phyloP scores from a whole-genome alignment of 2,797 vertebrate species.

The Diplodus sargus region DNA sequence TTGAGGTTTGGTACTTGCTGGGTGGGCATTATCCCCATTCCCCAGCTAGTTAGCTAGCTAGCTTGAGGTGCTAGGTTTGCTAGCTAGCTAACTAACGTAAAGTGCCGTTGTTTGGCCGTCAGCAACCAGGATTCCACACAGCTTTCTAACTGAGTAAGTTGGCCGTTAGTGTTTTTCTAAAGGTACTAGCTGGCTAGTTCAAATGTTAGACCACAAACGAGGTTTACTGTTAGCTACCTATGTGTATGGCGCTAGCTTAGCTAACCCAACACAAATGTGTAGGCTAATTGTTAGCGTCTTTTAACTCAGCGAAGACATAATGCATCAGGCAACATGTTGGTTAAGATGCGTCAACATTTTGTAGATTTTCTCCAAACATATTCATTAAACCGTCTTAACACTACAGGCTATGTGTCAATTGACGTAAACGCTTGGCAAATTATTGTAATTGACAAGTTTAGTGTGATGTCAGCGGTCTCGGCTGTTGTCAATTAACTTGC shows the following conservation, averaged over 20 bases:
- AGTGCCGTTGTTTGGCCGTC: constrained; percentile 37
- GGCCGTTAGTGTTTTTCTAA: not conserved
- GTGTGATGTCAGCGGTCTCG: constrained; percentile 8
- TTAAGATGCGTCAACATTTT: not conserved
- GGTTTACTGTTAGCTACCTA: not conserved
- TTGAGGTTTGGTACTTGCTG: constrained; percentile 65
- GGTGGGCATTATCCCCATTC: constrained; percentile 79
- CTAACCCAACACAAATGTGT: not conserved
- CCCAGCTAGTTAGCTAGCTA: constrained; percentile 78
- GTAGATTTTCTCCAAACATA: fast-evolving
- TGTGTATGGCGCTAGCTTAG: constrained; percentile 12
- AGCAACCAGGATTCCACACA: constrained; percentile 34
- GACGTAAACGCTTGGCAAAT: not conserved
- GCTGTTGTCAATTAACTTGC: constrained; percentile 74
- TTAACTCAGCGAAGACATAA: not conserved
- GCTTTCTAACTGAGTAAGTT: constrained; percentile 67
- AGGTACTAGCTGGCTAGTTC: fast-evolving
- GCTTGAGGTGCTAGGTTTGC: constrained; percentile 66
- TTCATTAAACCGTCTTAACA: not conserved
- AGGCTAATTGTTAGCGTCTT: constrained; percentile 32
- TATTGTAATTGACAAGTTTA: constrained; percentile 38
- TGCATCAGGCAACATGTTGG: not conserved
- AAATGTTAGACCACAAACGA: fast-evolving
- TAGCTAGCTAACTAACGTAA: constrained; percentile 75
- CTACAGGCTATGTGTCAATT: constrained; percentile 11